These are phyloP conservation scores for Otolemur garnettii DNA, from an alignment of 2,113 vertebrate species.

Conservation along the genomic window DNA sequence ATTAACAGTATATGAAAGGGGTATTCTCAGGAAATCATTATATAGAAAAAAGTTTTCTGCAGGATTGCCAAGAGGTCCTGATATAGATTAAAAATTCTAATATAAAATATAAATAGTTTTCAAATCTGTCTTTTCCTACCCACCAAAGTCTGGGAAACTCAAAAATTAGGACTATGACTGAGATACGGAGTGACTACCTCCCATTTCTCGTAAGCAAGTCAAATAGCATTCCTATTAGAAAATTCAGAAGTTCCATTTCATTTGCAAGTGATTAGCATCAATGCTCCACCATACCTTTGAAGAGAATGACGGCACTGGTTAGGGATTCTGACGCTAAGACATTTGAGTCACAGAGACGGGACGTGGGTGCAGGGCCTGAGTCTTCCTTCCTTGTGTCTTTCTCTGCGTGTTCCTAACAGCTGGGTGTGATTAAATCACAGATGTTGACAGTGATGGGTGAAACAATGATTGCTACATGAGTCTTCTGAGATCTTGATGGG, in stretches of 20 bases:
- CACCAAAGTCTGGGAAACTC: background rate
- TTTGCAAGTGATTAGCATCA: background rate
- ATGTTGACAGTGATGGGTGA: conserved; percentile 38
- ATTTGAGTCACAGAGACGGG: background rate
- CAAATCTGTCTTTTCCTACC: background rate
- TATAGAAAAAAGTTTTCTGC: background rate
- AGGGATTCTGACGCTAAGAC: background rate
- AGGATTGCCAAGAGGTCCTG: background rate
- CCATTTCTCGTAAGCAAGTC: background rate
- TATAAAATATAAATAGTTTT: background rate
- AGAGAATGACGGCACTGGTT: background rate
- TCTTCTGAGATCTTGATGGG: conserved; percentile 52
- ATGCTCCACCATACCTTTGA: background rate
- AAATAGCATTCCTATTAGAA: background rate
- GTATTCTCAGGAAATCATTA: background rate
- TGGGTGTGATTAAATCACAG: conserved; percentile 53
- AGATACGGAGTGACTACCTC: background rate
- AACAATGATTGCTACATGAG: conserved; percentile 18
- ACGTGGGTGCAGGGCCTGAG: background rate
- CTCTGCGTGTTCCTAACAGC: background rate
- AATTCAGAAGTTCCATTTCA: background rate
- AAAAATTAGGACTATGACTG: background rate
- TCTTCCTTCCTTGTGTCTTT: background rate
- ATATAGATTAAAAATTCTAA: background rate
- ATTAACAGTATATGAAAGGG: background rate